phyloP scores from a whole-genome alignment of 2,888 invertebrate genomes.

The Cephus pygmeus region DNA sequence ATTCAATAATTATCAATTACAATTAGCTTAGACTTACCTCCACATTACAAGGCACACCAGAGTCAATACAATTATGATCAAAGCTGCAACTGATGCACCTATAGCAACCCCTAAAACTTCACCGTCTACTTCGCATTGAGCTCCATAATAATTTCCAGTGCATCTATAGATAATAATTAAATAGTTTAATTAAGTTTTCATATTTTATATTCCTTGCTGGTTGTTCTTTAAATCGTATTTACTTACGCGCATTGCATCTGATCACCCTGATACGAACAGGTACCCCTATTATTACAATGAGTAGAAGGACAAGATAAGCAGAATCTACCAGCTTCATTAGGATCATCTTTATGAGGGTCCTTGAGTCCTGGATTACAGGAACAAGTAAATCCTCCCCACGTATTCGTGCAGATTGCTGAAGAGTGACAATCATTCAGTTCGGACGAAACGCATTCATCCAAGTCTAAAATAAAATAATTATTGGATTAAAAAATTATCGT shows the following conservation, averaged over 20 bases:
- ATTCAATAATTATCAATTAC: not conserved
- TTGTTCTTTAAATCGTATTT: not conserved
- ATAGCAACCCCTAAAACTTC: slow-evolving; percentile 92
- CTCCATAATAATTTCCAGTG: slow-evolving; percentile 87
- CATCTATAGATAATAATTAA: slow-evolving; percentile 70
- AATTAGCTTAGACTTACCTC: slow-evolving; percentile 73
- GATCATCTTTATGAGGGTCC: slow-evolving; percentile 79
- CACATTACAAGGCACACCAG: slow-evolving; percentile 89
- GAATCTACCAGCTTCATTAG: slow-evolving; percentile 76
- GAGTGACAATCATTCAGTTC: slow-evolving; percentile 89
- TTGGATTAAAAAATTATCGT: not conserved
- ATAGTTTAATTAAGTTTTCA: not conserved
- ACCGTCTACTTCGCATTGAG: slow-evolving; percentile 90
- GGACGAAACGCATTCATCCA: slow-evolving; percentile 86
- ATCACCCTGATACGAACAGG: slow-evolving; percentile 83
- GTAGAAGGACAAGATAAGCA: slow-evolving; percentile 83
- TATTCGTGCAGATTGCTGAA: slow-evolving; percentile 82
- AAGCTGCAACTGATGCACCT: slow-evolving; percentile 88
- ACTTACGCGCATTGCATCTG: slow-evolving; percentile 80
- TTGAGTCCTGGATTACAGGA: slow-evolving; percentile 80
- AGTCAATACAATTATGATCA: slow-evolving; percentile 88
- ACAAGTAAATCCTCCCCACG: slow-evolving; percentile 86
- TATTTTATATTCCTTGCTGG: not conserved
- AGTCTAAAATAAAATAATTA: slow-evolving; percentile 68
- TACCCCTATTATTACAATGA: slow-evolving; percentile 86